Conservation (phyloP, 2,888 invertebrate genomes). For the Orchestes rusci region DNA sequence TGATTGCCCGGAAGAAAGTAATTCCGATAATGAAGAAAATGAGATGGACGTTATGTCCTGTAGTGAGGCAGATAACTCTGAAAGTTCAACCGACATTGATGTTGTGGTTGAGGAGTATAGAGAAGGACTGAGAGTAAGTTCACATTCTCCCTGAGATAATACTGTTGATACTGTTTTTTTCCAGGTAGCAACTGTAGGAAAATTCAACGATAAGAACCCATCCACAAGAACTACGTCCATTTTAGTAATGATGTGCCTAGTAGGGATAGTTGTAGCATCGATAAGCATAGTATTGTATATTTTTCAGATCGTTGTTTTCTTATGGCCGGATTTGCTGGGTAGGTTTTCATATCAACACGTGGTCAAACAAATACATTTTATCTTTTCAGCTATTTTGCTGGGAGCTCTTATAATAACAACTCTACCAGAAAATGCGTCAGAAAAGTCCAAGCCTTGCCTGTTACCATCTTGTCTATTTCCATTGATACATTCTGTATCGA, state of each 20-base stretch:
- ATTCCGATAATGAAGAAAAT: constrained; percentile 38
- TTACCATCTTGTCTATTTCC: constrained; percentile 38
- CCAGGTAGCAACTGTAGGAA: constrained; percentile 38
- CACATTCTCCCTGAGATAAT: neutral
- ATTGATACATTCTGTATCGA: constrained; percentile 45
- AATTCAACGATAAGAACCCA: constrained; percentile 34
- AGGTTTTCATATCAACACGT: constrained; percentile 13
- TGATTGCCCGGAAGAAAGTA: constrained; percentile 33
- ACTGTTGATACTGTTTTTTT: neutral
- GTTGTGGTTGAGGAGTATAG: constrained; percentile 70
- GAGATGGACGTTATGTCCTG: constrained; percentile 33
- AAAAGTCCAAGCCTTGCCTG: constrained; percentile 31
- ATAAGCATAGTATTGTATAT: constrained; percentile 33
- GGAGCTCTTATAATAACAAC: constrained; percentile 43
- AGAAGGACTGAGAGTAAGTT: constrained; percentile 58
- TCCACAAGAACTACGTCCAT: constrained; percentile 35
- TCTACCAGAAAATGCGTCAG: constrained; percentile 49
- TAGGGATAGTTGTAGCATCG: constrained; percentile 32
- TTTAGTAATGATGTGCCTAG: constrained; percentile 33
- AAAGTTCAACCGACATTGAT: constrained; percentile 68
- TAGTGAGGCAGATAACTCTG: constrained; percentile 42
- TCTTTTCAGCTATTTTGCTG: constrained; percentile 20
- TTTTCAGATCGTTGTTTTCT: constrained; percentile 30
- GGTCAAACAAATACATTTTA: neutral
- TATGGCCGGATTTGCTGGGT: constrained; percentile 36